Conservation (phyloP, 2,113 vertebrate genomes). For the Sardina pilchardus region DNA sequence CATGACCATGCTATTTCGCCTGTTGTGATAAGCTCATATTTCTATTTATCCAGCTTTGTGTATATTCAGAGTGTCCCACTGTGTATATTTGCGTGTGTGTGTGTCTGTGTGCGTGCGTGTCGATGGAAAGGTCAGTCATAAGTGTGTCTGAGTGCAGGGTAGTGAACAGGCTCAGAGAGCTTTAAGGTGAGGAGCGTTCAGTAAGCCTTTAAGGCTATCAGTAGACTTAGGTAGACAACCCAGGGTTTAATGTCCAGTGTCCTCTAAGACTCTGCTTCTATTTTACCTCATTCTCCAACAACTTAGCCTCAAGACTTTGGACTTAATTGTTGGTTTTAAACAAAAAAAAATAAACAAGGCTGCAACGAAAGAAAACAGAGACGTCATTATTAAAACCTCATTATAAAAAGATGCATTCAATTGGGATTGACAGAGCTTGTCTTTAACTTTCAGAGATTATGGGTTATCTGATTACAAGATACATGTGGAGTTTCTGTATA, state of each 20-base stretch:
- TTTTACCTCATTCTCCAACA: neutral
- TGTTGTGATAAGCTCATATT: neutral
- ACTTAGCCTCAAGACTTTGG: neutral
- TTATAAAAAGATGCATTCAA: neutral
- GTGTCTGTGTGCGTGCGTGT: slow-evolving; percentile 44
- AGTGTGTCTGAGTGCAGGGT: slow-evolving; percentile 14
- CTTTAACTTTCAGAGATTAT: neutral
- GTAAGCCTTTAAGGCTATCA: slow-evolving; percentile 76
- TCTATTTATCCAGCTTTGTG: neutral
- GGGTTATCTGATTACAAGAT: neutral
- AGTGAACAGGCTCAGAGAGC: slow-evolving; percentile 58
- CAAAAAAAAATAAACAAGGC: neutral
- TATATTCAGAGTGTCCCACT: neutral
- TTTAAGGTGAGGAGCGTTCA: slow-evolving; percentile 57
- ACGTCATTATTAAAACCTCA: neutral
- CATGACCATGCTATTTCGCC: no score
- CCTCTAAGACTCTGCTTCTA: slow-evolving; percentile 23
- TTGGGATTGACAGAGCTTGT: neutral
- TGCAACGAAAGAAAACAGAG: neutral
- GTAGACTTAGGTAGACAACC: slow-evolving; percentile 67
- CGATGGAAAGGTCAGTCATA: neutral
- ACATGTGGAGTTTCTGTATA: no score
- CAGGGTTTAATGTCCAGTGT: slow-evolving; percentile 60
- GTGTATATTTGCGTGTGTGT: neutral
- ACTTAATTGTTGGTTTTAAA: neutral